Base-by-base conservation (phyloP, 2,113 vertebrate species). In the Nesoenas mayeri region DNA sequence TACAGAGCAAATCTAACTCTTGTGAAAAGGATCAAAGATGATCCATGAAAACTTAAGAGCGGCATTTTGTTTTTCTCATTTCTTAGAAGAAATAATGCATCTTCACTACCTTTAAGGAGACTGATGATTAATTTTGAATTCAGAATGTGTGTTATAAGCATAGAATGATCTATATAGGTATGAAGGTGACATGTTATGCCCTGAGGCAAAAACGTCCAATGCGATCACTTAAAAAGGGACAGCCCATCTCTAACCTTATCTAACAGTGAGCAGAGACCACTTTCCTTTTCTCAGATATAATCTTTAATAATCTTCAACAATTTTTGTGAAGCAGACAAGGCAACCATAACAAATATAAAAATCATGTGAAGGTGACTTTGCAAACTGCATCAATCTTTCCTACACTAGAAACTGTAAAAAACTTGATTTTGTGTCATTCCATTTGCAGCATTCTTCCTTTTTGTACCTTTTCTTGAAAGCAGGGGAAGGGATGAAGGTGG, bases 321-420 rank as follows among this genome's bases (percentile, higher is more conserved):
- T 86, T 95, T 94, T 81, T 91, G 82, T 88, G 69, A 94, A 92
- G 64, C n/a, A 74, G 60, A 69, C 36, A 74, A 81, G 44, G 70
- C 36, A 95, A 86, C 74, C 72, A 91, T 78, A 78, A 90, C 51
- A 90, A 97, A 91, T 80, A 83, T 38, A 90, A 92, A 87, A 96
- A 96, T 81, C 42, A 74, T 71, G 61, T 2, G 65, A 95, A 97
- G 95, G 92, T 96, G 95, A 96, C 93, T 95, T 96, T 96, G 82
- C 60, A 89, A 93, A 80, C 72, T 84, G 34, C 16, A 56, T 94
- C 85, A 85, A 48, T 83, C 57, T 78, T 95, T 78, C 60, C 70
- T 56, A 6, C 7, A 56, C n/a, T 51, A 67, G 32, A 80, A 88
- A 90, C 24, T 67, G 12, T 60, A 78, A 79, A 21, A 88, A 93